Conservation (phyloP, 2,888 invertebrate species). For the Dolomedes plantarius region DNA sequence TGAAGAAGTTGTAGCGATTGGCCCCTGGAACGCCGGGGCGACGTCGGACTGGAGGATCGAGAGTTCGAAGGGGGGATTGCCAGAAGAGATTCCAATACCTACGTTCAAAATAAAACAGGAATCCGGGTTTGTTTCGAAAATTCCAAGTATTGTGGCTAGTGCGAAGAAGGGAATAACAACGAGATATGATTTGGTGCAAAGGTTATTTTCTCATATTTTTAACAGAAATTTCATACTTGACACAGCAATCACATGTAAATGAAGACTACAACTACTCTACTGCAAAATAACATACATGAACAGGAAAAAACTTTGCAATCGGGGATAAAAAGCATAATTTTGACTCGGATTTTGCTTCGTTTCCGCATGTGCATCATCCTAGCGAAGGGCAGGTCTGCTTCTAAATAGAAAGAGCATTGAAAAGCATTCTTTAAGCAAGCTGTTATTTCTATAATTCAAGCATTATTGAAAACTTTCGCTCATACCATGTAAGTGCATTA, state of each 20-base stretch:
- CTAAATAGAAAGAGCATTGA: no score
- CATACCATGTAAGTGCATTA: no score
- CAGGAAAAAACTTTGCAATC: neutral
- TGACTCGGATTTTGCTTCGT: no score
- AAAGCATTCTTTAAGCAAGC: no score
- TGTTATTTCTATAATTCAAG: no score
- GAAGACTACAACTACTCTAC: conserved; percentile 3
- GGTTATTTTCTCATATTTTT: neutral
- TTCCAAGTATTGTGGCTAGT: neutral
- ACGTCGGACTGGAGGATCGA: conserved; percentile 85
- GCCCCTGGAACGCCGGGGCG: conserved; percentile 72
- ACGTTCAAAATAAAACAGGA: conserved; percentile 76
- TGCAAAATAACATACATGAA: neutral
- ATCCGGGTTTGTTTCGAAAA: conserved; percentile 8
- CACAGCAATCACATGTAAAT: neutral
- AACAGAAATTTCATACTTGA: neutral
- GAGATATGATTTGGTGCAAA: neutral
- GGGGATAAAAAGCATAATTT: no score
- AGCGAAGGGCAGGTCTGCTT: no score
- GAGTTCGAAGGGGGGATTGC: conserved; percentile 88
- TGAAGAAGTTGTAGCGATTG: neutral
- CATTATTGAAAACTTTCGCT: no score
- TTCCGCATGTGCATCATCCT: no score
- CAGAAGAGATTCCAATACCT: conserved; percentile 93
- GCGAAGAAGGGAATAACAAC: neutral